Evolutionary conservation across 2,113 vertebrate genomes (phyloP).

Genomic region (Numenius arquata): DNA sequence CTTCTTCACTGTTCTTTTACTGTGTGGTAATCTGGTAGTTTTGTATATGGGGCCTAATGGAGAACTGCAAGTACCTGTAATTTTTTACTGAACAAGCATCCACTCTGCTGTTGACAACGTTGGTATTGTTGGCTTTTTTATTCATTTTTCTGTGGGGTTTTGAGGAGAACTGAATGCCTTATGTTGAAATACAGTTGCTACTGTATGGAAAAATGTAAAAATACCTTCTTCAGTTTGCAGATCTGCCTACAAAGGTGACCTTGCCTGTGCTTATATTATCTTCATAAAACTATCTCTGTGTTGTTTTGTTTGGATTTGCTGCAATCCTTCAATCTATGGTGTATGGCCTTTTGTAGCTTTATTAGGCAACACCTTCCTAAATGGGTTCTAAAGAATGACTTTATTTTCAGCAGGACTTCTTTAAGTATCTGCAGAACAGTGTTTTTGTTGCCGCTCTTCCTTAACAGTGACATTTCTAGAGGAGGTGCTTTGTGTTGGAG

Average conservation of each 20-base stretch:
- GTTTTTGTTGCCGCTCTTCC: background rate
- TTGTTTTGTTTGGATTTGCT: background rate
- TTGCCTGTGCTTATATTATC: background rate
- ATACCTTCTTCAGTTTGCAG: background rate
- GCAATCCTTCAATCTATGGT: background rate
- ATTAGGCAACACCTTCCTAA: background rate
- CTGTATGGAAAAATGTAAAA: background rate
- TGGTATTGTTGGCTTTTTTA: background rate
- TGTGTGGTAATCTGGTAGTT: background rate
- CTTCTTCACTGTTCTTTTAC: background rate
- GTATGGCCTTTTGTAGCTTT: background rate
- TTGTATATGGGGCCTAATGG: background rate
- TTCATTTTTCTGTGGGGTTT: background rate
- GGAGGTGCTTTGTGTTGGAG: background rate
- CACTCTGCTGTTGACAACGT: background rate
- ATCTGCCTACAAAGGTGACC: background rate
- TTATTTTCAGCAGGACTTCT: background rate
- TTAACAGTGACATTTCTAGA: background rate
- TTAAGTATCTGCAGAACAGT: background rate
- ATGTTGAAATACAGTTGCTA: background rate
- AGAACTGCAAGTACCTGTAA: background rate
- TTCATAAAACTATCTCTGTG: background rate
- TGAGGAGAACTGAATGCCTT: background rate
- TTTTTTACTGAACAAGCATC: background rate
- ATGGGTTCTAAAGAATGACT: background rate